Evolutionary conservation across 2,888 invertebrate genomes (phyloP), one percentile per base, ranked within the genome.

Genomic region (Pyralis farinalis): DNA sequence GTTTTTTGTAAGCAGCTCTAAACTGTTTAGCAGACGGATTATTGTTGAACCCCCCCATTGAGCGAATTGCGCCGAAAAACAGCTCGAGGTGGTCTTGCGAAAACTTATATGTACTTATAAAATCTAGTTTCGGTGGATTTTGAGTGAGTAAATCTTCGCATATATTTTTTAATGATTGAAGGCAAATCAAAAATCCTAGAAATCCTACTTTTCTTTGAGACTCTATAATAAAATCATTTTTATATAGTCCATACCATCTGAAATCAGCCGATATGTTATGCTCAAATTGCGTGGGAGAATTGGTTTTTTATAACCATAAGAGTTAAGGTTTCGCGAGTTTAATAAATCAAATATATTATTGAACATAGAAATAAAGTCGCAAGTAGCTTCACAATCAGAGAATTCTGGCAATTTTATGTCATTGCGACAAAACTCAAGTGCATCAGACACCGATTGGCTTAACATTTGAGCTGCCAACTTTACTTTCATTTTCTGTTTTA

Each of bases 261-360:
- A 2, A 3, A 16, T 16, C 3, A 16, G 16, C 16, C 4, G 16
- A 4, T 16, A 16, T 16, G 16, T 16, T 4, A 3, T 16, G 3
- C 4, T 4, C 2, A 16, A 4, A 4, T 16, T 16, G 27, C 10
- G 12, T 22, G 28, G 35, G 7, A 29, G 29, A 34, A 31, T 27
- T 25, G 32, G 32, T 36, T 34, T n/a, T 34, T 41, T 41, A 12
- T n/a, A 37, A 12, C 42, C 42, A 28, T 33, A 34, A 9, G 32
- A 20, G 27, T 21, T 16, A 4, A 37, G 20, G 28, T 33, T 37
- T n/a, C 40, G 11, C n/a, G 12, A 20, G 25, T 44, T 44, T 4
- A 42, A 35, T 29, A 44, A 21, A 35, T 44, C 41, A 25, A 44
- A 44, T 8, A 40, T n/a, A 25, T 37, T 38, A 32, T 41, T 40